Evolutionary conservation across 2,888 invertebrate species (phyloP).

Genomic region (Escarpia spicata): DNA sequence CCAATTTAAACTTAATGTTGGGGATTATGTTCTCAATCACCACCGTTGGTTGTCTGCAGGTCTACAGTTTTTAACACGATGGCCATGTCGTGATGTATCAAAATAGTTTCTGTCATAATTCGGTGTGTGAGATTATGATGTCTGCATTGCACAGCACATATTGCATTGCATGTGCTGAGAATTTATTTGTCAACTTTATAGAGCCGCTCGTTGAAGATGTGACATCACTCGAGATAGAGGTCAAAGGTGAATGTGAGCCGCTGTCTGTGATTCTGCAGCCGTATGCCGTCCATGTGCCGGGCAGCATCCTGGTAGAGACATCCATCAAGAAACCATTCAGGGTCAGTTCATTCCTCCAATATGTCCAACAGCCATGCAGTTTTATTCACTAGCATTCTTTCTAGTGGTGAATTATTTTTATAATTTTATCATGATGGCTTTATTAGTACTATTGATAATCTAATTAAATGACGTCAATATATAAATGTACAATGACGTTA

Average conservation of each 20-base stretch:
- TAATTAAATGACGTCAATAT: too few relatives aligned
- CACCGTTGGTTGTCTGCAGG: too few relatives aligned
- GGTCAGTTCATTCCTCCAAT: slow-evolving; percentile 42
- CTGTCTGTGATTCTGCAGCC: slow-evolving; percentile 61
- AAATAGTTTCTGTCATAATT: background rate
- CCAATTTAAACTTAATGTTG: too few relatives aligned
- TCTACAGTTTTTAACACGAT: too few relatives aligned
- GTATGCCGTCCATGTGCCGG: slow-evolving; percentile 60
- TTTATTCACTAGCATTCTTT: background rate
- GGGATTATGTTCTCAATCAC: too few relatives aligned
- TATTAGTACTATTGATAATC: too few relatives aligned
- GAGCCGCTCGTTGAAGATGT: slow-evolving; percentile 47
- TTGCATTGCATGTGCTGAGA: background rate
- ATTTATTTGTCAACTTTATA: background rate
- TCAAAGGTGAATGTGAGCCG: slow-evolving; percentile 60
- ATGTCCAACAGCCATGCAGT: background rate
- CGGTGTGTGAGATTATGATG: background rate
- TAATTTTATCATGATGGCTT: too few relatives aligned
- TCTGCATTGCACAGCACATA: background rate
- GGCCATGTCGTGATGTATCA: background rate
- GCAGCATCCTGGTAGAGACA: slow-evolving; percentile 55
- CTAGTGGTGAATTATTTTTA: too few relatives aligned
- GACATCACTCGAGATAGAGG: slow-evolving; percentile 60
- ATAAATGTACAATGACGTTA: too few relatives aligned
- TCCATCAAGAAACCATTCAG: slow-evolving; percentile 59